Evolutionary conservation across 2,888 invertebrate genomes (phyloP).

Genomic region (Patella depressa): DNA sequence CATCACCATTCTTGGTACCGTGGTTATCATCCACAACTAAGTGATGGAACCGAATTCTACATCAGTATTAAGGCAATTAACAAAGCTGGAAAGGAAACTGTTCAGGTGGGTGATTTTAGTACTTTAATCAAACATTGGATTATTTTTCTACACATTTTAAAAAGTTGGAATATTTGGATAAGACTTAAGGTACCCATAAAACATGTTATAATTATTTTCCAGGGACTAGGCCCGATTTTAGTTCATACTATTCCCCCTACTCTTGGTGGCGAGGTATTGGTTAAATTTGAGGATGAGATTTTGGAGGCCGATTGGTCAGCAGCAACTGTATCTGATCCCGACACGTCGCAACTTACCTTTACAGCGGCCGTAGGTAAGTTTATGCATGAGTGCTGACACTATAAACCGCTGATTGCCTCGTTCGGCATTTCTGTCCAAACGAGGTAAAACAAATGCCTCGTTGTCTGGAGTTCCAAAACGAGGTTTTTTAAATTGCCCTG

Average conservation of each 20-base stretch:
- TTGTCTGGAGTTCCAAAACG: too few species aligned
- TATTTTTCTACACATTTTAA: too few species aligned
- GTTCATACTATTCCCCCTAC: neutral
- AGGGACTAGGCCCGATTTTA: neutral
- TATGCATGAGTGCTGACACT: neutral
- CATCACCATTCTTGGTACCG: conserved; percentile 43
- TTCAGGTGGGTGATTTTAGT: conserved; percentile 27
- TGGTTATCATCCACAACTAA: conserved; percentile 43
- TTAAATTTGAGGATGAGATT: neutral
- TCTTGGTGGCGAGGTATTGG: neutral
- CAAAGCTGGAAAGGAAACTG: conserved; percentile 36
- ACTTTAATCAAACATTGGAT: too few species aligned
- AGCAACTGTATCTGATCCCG: neutral
- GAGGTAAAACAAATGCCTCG: too few species aligned
- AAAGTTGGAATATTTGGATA: too few species aligned
- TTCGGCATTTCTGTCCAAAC: too few species aligned
- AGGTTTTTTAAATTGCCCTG: too few species aligned
- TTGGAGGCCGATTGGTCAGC: neutral
- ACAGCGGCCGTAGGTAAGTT: neutral
- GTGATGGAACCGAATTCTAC: conserved; percentile 46
- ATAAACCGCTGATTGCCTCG: too few species aligned
- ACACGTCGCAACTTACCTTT: neutral
- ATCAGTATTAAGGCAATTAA: conserved; percentile 49
- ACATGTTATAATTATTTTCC: neutral
- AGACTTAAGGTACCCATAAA: too few species aligned